Base-by-base conservation (phyloP, 2,113 vertebrate species). In the Catagonus wagneri region DNA sequence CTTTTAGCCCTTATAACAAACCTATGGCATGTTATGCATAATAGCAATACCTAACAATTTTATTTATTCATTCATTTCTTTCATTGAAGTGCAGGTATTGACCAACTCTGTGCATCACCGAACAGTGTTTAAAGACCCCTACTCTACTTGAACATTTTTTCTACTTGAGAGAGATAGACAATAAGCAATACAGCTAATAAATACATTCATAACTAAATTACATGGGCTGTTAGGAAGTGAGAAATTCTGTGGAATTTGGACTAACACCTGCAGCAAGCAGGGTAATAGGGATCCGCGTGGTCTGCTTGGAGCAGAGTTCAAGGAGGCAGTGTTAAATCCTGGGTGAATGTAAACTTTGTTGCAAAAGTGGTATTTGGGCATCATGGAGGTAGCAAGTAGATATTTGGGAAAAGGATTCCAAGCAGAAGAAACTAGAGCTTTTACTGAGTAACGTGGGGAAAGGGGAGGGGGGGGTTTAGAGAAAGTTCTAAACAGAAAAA, bases 381-480 rank as follows among this genome's bases (percentile, higher is more conserved):
- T 44, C 44, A 72, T 17, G 23, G 15, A 80, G 32, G 11, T 22
- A 63, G n/a, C 32, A 85, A 39, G 39, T 11, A 39, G 20, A 10
- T 29, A 39, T 22, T 65, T 63, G 56, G 65, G 44, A 56, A 56
- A 20, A 44, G 2, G 2, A 71, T 79, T 63, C 11, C 3, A 20
- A 79, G 29, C 11, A 63, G 52, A 52, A 69, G 19, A n/a, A 84
- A 69, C 23, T 34, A 71, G n/a, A 22, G 22, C 15, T 69, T 71
- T 86, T 58, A 71, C 16, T 36, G 52, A 39, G 22, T 8, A 20
- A 36, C 7, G 3, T 58, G 52, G 36, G 22, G 1, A 44, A 13
- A 7, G 0, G 6, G 6, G 32, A 10, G 25, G 25, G 32, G 13
- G 15, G 7, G 20, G 11, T 6, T 14, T 39, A 32, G 39, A 15